Conservation (phyloP, 2,797 vertebrate species). For the Leptoclinus maculatus region DNA sequence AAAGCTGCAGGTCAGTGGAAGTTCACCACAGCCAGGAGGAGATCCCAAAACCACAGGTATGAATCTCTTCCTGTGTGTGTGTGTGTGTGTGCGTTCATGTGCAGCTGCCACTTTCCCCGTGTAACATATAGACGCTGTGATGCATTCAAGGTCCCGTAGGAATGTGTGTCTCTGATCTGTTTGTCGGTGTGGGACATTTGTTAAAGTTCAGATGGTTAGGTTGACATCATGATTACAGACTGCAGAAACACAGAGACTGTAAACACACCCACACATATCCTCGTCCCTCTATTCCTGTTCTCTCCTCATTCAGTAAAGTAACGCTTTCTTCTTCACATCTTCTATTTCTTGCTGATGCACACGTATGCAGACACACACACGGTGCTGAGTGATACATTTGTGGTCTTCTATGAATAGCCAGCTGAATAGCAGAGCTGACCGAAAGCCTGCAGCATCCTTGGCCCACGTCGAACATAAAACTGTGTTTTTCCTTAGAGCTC, state of each 20-base stretch:
- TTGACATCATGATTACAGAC: conserved; percentile 73
- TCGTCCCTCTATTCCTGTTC: conserved; percentile 6
- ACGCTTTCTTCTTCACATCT: conserved; percentile 11
- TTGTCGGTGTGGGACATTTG: conserved; percentile 54
- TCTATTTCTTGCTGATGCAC: conserved; percentile 37
- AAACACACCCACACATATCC: conserved; percentile 36
- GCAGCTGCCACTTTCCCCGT: conserved; percentile 45
- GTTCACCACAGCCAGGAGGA: conserved; percentile 63
- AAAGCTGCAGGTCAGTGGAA: conserved; percentile 48
- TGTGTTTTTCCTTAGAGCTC: conserved; percentile 59
- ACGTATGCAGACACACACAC: conserved; percentile 20
- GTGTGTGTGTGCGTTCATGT: conserved; percentile 23
- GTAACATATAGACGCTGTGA: conserved; percentile 44
- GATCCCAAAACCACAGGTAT: conserved; percentile 71
- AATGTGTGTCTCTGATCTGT: conserved; percentile 52
- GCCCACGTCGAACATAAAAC: conserved; percentile 29
- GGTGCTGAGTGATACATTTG: conserved; percentile 74
- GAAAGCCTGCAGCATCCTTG: conserved; percentile 73
- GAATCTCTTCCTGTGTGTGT: conserved; percentile 22
- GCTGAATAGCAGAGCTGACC: conserved; percentile 76
- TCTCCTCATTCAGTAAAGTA: conserved; percentile 31
- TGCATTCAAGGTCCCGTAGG: conserved; percentile 56
- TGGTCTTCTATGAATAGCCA: conserved; percentile 77
- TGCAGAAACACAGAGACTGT: conserved; percentile 36
- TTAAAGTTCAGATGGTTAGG: conserved; percentile 51